phyloP scores from a whole-genome alignment of 1,140 invertebrate species.

The Coptotermes formosanus region DNA sequence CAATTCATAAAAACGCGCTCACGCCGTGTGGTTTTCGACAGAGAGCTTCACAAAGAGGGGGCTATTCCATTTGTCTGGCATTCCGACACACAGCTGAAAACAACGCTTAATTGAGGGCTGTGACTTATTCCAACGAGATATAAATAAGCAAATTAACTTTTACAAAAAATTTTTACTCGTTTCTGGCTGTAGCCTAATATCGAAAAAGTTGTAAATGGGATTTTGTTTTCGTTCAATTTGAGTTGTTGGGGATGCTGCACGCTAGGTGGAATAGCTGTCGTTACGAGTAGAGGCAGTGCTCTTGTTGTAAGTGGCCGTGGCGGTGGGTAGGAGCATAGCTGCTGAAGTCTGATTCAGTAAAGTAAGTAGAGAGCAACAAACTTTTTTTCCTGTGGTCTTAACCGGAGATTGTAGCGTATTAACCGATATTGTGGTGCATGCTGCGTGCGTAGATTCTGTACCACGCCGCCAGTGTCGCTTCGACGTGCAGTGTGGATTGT shows the following conservation, averaged over 20 bases:
- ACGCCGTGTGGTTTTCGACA: not conserved
- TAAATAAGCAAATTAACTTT: too few species aligned
- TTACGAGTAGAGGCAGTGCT: not conserved
- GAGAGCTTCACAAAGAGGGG: conserved; percentile 5
- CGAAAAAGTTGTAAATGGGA: not conserved
- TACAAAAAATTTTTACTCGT: too few species aligned
- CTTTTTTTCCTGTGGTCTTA: not conserved
- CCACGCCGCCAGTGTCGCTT: not conserved
- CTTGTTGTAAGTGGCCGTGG: not conserved
- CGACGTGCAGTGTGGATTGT: not conserved
- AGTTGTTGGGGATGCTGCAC: not conserved
- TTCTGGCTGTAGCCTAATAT: not conserved
- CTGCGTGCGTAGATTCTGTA: not conserved
- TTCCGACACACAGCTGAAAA: not conserved
- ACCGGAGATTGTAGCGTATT: not conserved
- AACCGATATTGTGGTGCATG: not conserved
- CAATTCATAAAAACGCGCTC: conserved; percentile 7
- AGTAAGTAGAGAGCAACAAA: not conserved
- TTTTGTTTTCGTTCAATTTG: conserved; percentile 2
- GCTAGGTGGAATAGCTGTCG: not conserved
- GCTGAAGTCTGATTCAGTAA: not conserved
- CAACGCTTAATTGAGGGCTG: not conserved
- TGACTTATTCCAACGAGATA: not conserved
- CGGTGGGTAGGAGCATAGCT: not conserved
- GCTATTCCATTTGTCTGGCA: not conserved